These are phyloP conservation scores for Drosophila bunnanda DNA, from an alignment of 2,888 invertebrate genomes.

Conservation along the genomic window DNA sequence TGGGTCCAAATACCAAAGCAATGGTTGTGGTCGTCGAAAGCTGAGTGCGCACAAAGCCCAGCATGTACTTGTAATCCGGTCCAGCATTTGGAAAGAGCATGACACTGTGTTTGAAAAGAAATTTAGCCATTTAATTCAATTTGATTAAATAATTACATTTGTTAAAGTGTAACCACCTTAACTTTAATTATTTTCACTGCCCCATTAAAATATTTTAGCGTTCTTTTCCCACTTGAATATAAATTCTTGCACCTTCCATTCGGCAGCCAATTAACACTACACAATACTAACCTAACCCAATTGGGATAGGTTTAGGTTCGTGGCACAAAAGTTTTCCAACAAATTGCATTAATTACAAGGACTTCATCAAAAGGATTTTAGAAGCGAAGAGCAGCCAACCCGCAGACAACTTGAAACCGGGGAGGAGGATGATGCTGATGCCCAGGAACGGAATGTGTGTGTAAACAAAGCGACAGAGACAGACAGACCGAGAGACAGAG, in stretches of 20 bases:
- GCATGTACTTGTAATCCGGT: conserved; percentile 95
- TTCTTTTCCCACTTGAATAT: not conserved
- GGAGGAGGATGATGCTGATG: conserved; percentile 38
- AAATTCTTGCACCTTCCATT: conserved; percentile 16
- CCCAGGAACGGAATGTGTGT: conserved; percentile 52
- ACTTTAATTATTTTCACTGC: not conserved
- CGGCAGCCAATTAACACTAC: conserved; percentile 18
- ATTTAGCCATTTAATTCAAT: not conserved
- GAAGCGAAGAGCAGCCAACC: conserved; percentile 42
- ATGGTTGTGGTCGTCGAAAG: conserved; percentile 92
- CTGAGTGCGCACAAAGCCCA: conserved; percentile 96
- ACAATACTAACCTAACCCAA: conserved; percentile 14
- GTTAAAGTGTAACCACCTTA: not conserved
- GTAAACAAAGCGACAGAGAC: conserved; percentile 59
- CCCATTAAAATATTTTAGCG: not conserved
- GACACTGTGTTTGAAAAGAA: conserved; percentile 86
- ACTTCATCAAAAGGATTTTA: conserved; percentile 69
- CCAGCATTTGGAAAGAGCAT: conserved; percentile 94
- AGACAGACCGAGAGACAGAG: not conserved
- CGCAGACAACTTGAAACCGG: conserved; percentile 44
- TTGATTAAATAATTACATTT: not conserved
- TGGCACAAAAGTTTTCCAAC: conserved; percentile 40
- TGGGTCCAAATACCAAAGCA: conserved; percentile 84
- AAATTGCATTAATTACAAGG: conserved; percentile 78
- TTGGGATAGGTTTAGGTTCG: conserved; percentile 15